Conservation (phyloP, 2,888 invertebrate species). For the Phengaris alcon region DNA sequence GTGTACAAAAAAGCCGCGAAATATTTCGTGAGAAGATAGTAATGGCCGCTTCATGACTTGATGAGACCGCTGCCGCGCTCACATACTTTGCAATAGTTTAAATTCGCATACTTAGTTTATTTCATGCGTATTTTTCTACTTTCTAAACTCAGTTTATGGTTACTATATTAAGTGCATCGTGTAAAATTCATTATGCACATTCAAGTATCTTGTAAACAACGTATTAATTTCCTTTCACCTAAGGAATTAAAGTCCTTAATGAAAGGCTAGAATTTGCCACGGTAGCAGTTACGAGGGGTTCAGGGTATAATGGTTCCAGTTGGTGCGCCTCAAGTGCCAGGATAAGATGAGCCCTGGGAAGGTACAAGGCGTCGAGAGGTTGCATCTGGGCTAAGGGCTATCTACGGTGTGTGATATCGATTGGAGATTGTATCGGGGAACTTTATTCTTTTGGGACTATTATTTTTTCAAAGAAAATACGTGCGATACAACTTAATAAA, state of each 20-base stretch:
- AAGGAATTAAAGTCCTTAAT: conserved; percentile 39
- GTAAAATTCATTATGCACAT: neutral
- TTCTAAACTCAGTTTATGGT: neutral
- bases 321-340: conserved; percentile 34
- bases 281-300: conserved; percentile 34
- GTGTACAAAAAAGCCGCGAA: too few species aligned
- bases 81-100: too few species aligned
- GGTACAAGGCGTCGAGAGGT: conserved; percentile 48
- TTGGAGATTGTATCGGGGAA: conserved; percentile 10
- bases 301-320: conserved; percentile 34
- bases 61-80: too few species aligned
- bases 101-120: too few species aligned
- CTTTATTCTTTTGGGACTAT: neutral
- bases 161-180: neutral
- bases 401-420: conserved; percentile 35
- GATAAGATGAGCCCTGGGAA: conserved; percentile 38
- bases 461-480: neutral
- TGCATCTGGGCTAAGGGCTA: conserved; percentile 68
- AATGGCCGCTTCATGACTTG: too few species aligned
- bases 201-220: neutral
- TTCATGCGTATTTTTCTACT: neutral
- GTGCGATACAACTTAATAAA: too few species aligned
- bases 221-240: conserved; percentile 29
- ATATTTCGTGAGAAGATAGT: too few species aligned
- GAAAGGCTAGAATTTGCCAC: conserved; percentile 36